phyloP scores from a whole-genome alignment of 2,888 invertebrate genomes.

The Anarsia innoxiella region DNA sequence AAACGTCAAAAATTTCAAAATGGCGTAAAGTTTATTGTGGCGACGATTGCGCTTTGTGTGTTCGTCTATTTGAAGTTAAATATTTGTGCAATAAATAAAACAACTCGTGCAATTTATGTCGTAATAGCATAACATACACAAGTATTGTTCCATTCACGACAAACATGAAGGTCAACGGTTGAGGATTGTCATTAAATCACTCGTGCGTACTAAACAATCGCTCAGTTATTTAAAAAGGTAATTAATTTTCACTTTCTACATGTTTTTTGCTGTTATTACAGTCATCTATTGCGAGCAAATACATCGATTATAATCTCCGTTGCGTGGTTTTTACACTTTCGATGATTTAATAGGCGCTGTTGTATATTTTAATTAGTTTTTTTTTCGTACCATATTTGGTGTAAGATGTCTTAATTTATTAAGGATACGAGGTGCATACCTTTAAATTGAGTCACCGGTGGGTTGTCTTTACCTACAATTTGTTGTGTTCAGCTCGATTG shows the following conservation, averaged over 20 bases:
- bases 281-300: background rate
- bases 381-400: constrained; percentile 1
- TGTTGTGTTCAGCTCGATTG: too few relatives aligned
- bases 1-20: constrained; percentile 3
- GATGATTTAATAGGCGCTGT: background rate
- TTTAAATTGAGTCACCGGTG: constrained; percentile 48
- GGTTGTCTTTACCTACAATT: too few relatives aligned
- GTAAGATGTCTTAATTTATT: constrained; percentile 3
- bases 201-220: constrained; percentile 1
- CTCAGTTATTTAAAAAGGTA: constrained; percentile 15
- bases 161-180: constrained; percentile 28
- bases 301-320: background rate
- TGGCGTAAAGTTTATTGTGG: too few relatives aligned
- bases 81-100: constrained; percentile 21
- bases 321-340: background rate
- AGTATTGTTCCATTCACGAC: constrained; percentile 15
- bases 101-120: constrained; percentile 20
- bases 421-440: constrained; percentile 33
- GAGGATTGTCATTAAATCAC: constrained; percentile 13
- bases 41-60: constrained; percentile 33
- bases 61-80: constrained; percentile 24
- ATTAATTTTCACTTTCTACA: constrained; percentile 8
- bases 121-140: constrained; percentile 18
- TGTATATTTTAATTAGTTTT: background rate
- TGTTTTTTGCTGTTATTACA: constrained; percentile 3